Percentiles rank a stretch among this genome's conserved stretches.
Evolutionary conservation across 2,888 invertebrate genomes (phyloP).

Genomic region (Poecilus cupreus): DNA sequence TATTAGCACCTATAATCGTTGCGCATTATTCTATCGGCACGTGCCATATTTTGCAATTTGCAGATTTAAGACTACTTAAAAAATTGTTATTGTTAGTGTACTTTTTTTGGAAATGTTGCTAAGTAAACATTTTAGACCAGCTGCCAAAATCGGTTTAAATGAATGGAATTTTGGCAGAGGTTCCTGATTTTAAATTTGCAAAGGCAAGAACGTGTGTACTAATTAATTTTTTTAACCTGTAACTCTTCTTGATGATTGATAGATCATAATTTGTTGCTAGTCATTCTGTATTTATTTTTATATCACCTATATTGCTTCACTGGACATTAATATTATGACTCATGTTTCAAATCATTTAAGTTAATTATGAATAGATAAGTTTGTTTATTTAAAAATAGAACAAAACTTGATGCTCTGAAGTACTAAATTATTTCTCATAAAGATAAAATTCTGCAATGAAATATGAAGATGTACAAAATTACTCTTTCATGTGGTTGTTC

Average conservation of each 20-base stretch:
- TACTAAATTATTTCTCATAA: no score
- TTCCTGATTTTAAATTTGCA: neutral
- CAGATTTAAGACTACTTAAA: neutral
- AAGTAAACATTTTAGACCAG: neutral
- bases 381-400: neutral
- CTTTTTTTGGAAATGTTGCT: neutral
- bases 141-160: constrained; percentile 32
- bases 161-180: constrained; percentile 34
- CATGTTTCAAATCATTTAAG: neutral
- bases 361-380: neutral
- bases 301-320: neutral
- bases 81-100: neutral
- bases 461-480: no score
- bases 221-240: neutral
- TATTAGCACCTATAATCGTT: neutral
- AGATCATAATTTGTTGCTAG: neutral
- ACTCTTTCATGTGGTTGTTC: no score
- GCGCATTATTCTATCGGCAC: neutral
- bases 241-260: neutral
- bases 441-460: no score
- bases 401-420: no score
- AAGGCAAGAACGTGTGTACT: neutral
- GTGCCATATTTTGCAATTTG: neutral
- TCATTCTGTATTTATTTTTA: neutral
- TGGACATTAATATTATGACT: neutral